Evolutionary conservation across 64 coral and sea anemone species (phyloP).

Genomic region (Cladopsammia gracilis): DNA sequence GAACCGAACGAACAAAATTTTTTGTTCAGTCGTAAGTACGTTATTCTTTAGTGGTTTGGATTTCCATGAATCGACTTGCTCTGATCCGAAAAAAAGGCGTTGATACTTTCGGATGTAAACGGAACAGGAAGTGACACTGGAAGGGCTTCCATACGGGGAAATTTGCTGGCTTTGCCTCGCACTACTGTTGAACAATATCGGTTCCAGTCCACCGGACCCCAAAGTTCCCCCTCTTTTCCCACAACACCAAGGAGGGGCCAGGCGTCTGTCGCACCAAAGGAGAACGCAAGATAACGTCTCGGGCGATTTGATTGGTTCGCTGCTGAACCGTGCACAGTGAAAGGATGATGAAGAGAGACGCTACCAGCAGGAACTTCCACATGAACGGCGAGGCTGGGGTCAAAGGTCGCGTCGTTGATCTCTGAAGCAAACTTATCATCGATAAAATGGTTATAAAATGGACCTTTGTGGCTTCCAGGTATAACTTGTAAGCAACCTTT

Average conservation of each 20-base stretch:
- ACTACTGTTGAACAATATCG: conserved; percentile 34
- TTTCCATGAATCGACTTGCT: conserved; percentile 8
- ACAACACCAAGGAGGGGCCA: conserved; percentile 48
- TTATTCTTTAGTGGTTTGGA: background rate
- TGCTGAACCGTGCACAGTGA: conserved; percentile 39
- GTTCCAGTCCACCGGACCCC: conserved; percentile 51
- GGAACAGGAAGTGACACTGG: conserved; percentile 46
- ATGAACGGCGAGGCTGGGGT: conserved; percentile 41
- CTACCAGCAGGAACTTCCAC: conserved; percentile 27
- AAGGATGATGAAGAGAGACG: conserved; percentile 10
- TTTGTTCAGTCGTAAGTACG: too few relatives aligned
- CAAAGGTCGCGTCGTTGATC: conserved; percentile 15
- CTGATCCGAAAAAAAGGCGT: background rate
- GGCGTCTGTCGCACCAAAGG: conserved; percentile 23
- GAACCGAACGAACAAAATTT: too few relatives aligned
- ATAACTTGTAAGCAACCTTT: conserved; percentile 57
- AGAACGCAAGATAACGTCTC: background rate
- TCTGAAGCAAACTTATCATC: conserved; percentile 32
- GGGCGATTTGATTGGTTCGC: conserved; percentile 1
- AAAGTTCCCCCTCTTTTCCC: background rate
- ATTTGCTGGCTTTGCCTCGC: conserved; percentile 13
- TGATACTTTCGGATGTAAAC: conserved; percentile 5
- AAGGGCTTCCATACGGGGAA: conserved; percentile 40
- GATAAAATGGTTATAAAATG: conserved; percentile 27
- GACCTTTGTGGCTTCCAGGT: conserved; percentile 35